Evolutionary conservation across 2,113 vertebrate genomes (phyloP), one percentile per base, ranked within the genome.

Genomic region (Scomber japonicus): DNA sequence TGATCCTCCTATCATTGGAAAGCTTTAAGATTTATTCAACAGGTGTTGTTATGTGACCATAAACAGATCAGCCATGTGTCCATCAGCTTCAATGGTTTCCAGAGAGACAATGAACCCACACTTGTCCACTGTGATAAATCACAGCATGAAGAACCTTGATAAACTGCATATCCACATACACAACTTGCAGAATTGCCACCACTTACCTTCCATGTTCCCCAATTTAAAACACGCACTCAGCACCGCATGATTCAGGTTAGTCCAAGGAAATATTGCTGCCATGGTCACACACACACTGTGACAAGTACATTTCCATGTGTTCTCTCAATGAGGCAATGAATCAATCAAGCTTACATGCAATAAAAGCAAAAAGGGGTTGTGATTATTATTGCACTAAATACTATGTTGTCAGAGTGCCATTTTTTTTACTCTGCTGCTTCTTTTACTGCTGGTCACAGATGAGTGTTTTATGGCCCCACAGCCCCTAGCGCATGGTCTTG

Each of bases 311-410:
- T 92, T 82, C 88, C 86, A 86, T 73, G 78, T 88, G 86, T 84
- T 74, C 60, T 64, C 72, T 59, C 80, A 68, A 63, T 48, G 45
- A 71, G 71, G 81, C 81, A 69, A 89, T 91, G 81, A 92, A 93
- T 94, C 91, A 92, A 89, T 94, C 91, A 93, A 71, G 74, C 73
- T 63, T 84, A 76, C 77, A 81, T 77, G 84, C 84, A 91, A 88
- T 91, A 91, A 90, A 92, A 92, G 83, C 81, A 87, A 80, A 86
- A 89, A 71, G 45, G 73, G 75, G 56, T 68, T 79, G 78, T 88
- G 88, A 87, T 89, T 93, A 89, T 93, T 89, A 83, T 81, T 89
- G 84, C 76, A 85, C 82, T 91, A 91, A 92, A 92, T 89, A 86
- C 79, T 63, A 59, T 77, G 84, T 82, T 84, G 88, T 92, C 83